Base-by-base conservation (phyloP, 2,113 vertebrate genomes). In the Salvelinus sp. region DNA sequence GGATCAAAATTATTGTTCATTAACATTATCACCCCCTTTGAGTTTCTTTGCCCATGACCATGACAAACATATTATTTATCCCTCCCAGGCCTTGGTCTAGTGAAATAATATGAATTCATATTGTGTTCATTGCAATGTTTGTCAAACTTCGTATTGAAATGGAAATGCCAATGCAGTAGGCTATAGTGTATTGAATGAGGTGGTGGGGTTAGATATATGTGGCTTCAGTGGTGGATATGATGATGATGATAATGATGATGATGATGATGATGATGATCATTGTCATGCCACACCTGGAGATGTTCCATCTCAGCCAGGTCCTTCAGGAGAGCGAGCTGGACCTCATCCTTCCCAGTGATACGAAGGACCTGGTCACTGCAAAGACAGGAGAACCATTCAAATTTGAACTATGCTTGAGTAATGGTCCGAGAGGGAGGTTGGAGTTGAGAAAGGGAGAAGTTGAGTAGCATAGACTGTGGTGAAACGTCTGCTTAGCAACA, bases 311-410 rank as follows among this genome's bases (percentile, higher is more conserved):
- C 72, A 0, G 89, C 92, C 86, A 98, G 87, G 0, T 79, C 77
- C 79, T 83, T 89, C 48, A 98, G 87, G 68, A 95, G 82, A 28
- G 60, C 1, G 44, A 96, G 77, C 70, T 98, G 92, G 76, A 58
- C 82, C 48, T 94, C 92, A 10, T 88, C 69, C 30, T 88, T 89
- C 23, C 94, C 88, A 1, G 2, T 48, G 63, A 96, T 70, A n/a
- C 94, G 95, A 75, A 98, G 92, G 62, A 98, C 96, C 87, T 99
- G 95, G 81, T 99, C 93, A 75, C 97, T 99, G 91, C 16, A 82
- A 76, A 70, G 63, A 70, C 18, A 73, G 3, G n/a, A 20, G 3
- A n/a, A 58, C 9, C 2, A 48, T 57, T 38, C 23, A 2, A 2
- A 57, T 22, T 68, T 62, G 7, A 5, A 25, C 60, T n/a, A 30